Base-by-base conservation (phyloP, 2,113 vertebrate species). In the Tupaia tana region DNA sequence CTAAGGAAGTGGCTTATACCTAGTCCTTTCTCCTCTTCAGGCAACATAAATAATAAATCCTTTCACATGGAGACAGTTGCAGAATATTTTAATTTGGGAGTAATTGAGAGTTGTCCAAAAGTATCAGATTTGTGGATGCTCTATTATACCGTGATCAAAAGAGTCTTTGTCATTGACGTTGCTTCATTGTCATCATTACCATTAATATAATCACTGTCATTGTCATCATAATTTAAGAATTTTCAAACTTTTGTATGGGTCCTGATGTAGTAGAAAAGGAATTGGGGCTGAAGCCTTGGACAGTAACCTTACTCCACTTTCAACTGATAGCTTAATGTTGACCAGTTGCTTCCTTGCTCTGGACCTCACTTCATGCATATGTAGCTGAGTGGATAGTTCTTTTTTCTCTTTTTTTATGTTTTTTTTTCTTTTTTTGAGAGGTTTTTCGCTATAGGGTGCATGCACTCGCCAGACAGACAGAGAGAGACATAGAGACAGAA, bases 281-380 rank as follows among this genome's bases (percentile, higher is more conserved):
- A 11, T 16, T 25, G 0, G 27, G 11, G 16, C 2, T 69, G 9
- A 73, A 43, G 27, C 1, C 11, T 10, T 67, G 31, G 16, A 7
- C 34, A 43, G 25, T 78, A 4, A 67, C 7, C 12, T 0, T 2
- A 31, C 31, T 27, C 56, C 20, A 27, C 10, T 6, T 31, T 18
- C 9, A 4, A 12, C 34, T 31, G 25, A 3, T 69, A n/a, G 18
- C 75, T 87, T 25, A 27, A 25, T 18, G n/a, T 66, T 6, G 82
- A 67, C 27, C 52, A 25, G 7, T 9, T 61, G 22, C n/a, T 29
- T 31, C 86, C 19, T 12, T 59, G 12, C 24, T 71, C 64, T 25
- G 9, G 59, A 15, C 9, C 3, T 56, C 2, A 1, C 31, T 18
- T 5, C 1, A 16, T 1, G 1, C 19, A 0, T 18, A 7, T 59